Evolutionary conservation across 2,113 vertebrate species (phyloP).

Genomic region (Turdus rufiventris): DNA sequence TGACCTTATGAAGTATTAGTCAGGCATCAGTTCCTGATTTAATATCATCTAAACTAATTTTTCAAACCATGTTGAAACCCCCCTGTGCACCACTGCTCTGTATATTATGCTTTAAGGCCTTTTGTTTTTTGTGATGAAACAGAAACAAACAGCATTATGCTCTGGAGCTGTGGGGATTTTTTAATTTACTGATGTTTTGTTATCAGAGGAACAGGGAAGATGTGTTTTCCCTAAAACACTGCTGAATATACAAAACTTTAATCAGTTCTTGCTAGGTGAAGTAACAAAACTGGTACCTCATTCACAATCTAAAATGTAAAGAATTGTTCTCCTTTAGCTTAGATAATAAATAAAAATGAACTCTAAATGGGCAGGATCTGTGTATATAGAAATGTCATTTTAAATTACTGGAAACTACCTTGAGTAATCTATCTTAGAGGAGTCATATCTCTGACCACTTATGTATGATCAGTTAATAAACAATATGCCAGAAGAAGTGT

Average conservation of each 20-base stretch:
- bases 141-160: not conserved
- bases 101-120: not conserved
- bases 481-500: not conserved
- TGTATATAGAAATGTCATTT: not conserved
- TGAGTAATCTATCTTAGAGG: not conserved
- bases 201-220: not conserved
- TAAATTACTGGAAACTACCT: not conserved
- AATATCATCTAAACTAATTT: slow-evolving; percentile 33
- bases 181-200: not conserved
- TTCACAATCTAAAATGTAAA: not conserved
- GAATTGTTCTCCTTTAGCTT: not conserved
- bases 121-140: not conserved
- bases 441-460: not conserved
- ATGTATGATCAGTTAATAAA: not conserved
- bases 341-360: not conserved
- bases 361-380: not conserved
- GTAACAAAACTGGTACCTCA: not conserved
- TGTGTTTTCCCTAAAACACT: not conserved
- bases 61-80: not conserved
- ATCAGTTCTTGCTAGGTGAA: not conserved
- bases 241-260: not conserved
- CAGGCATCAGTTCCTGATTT: not conserved
- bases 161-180: not conserved
- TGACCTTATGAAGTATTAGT: not conserved
- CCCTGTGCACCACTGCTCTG: not conserved